Percentiles rank a stretch among this genome's conserved stretches.
phyloP scores from a whole-genome alignment of 2,113 vertebrate species.

The Cavia aperea region DNA sequence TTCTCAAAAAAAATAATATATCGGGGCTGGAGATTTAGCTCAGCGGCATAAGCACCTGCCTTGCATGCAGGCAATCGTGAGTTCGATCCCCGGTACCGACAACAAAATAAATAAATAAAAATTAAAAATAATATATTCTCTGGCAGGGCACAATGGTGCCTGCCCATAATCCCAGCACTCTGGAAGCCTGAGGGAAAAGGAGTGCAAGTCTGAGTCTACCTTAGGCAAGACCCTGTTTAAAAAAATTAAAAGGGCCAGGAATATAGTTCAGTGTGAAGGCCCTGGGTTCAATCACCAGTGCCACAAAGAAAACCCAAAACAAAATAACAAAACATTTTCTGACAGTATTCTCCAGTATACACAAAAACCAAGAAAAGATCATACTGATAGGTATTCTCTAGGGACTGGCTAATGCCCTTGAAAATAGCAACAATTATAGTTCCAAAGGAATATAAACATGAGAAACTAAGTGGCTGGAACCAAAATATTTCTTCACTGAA shows the following conservation, averaged over 20 bases:
- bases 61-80: no score
- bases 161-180: neutral
- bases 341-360: neutral
- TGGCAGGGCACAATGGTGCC: neutral
- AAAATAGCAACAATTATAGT: conserved; percentile 7
- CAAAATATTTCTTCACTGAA: conserved; percentile 17
- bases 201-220: neutral
- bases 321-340: neutral
- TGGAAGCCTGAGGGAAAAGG: neutral
- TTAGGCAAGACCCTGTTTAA: neutral
- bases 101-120: no score
- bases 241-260: neutral
- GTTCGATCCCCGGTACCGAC: no score
- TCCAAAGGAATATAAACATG: neutral
- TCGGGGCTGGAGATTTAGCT: no score
- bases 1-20: neutral
- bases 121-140: neutral
- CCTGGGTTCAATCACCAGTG: neutral
- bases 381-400: conserved; percentile 9
- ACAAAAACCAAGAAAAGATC: neutral
- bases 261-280: neutral
- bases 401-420: neutral
- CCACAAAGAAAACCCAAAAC: neutral
- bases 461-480: conserved; percentile 6
- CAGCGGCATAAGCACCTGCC: no score